Evolutionary conservation across 1,140 invertebrate genomes (phyloP).

Genomic region (Riptortus pedestris): DNA sequence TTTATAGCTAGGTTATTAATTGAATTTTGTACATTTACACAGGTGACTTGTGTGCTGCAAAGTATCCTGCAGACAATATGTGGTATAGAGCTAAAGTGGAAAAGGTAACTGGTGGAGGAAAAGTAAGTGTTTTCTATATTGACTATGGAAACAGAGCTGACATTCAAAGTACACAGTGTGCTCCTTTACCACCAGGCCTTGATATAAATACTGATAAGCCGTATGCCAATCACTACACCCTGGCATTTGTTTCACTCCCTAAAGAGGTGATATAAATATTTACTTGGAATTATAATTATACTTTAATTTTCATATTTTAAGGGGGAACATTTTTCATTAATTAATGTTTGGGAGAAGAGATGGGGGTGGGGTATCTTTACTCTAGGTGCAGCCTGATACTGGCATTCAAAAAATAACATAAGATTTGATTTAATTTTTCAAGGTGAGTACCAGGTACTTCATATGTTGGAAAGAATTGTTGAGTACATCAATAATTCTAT

Average conservation of each 20-base stretch:
- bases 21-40: no score
- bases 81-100: conserved; percentile 94
- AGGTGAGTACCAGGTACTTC: no score
- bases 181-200: conserved; percentile 69
- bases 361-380: no score
- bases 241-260: conserved; percentile 75
- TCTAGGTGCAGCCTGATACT: no score
- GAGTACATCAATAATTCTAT: no score
- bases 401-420: no score
- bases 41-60: conserved; percentile 82
- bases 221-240: conserved; percentile 73
- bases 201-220: conserved; percentile 49
- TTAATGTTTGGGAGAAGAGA: background rate
- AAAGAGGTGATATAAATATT: conserved; percentile 24
- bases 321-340: no score
- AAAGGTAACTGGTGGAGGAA: conserved; percentile 58
- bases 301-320: no score
- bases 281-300: background rate
- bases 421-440: no score
- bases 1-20: no score
- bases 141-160: conserved; percentile 89
- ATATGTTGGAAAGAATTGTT: no score
- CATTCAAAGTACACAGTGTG: conserved; percentile 49
- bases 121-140: conserved; percentile 66
- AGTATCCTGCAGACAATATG: conserved; percentile 67